Evolutionary conservation across 30 jellyfish, hydroid and myxozoan species (phyloP).

Genomic region (Clytia hemisphaerica): DNA sequence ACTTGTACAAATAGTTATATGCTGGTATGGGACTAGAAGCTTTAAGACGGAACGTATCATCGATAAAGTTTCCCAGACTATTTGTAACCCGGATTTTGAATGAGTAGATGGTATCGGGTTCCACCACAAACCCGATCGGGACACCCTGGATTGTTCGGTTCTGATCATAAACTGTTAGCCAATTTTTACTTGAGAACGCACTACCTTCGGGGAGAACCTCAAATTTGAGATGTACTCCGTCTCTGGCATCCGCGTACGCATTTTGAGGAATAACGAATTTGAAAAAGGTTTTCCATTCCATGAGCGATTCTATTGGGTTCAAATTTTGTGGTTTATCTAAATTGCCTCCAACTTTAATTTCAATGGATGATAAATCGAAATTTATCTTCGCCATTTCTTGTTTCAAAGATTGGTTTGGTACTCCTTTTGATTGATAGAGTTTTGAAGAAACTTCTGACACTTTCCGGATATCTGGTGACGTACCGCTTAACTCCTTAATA

Average conservation of each 20-base stretch:
- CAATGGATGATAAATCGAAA: neutral
- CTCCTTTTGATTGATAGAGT: conserved; percentile 27
- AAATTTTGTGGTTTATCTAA: conserved; percentile 59
- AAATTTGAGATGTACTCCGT: conserved; percentile 20
- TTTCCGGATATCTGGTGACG: too few species aligned
- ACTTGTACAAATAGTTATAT: conserved; percentile 14
- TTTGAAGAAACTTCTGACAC: conserved; percentile 9
- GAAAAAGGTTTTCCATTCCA: conserved; percentile 42
- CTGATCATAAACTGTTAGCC: conserved; percentile 53
- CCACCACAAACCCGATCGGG: conserved; percentile 24
- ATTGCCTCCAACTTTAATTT: conserved; percentile 27
- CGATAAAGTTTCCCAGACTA: conserved; percentile 35
- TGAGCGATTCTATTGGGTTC: conserved; percentile 38
- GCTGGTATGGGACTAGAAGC: conserved; percentile 35
- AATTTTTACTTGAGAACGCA: conserved; percentile 28
- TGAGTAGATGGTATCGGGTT: conserved; percentile 1
- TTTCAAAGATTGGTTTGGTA: neutral
- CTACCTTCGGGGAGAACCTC: conserved; percentile 28
- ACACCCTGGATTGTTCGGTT: conserved; percentile 56
- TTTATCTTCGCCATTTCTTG: conserved; percentile 1
- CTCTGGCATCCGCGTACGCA: conserved; percentile 59
- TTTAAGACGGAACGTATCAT: conserved; percentile 39
- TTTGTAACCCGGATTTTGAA: conserved; percentile 48
- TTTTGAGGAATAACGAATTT: conserved; percentile 34
- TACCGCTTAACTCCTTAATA: too few species aligned